These are phyloP conservation scores for Polymixis flavicincta DNA, from an alignment of 2,888 invertebrate species.

Conservation along the genomic window DNA sequence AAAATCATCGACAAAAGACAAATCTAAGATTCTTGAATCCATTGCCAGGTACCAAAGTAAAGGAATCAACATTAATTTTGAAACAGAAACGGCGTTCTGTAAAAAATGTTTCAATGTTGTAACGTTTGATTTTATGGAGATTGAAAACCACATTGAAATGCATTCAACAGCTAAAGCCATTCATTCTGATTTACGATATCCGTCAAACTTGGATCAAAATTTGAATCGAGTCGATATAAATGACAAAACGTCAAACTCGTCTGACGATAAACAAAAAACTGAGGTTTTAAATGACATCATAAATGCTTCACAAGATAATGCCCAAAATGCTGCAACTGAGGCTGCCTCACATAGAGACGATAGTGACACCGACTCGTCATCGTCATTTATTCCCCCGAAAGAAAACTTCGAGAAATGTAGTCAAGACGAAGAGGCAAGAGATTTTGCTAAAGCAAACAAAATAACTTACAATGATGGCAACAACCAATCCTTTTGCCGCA, in stretches of 20 bases:
- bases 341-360: background rate
- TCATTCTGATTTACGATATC: constrained; percentile 44
- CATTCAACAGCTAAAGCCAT: constrained; percentile 28
- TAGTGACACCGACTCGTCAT: background rate
- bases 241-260: constrained; percentile 29
- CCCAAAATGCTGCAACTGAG: background rate
- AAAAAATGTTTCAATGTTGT: constrained; percentile 62
- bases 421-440: background rate
- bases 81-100: constrained; percentile 64
- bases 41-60: constrained; percentile 59
- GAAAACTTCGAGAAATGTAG: background rate
- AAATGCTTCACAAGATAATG: background rate
- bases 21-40: constrained; percentile 61
- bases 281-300: background rate
- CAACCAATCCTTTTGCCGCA: constrained; percentile 53
- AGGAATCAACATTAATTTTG: constrained; percentile 67
- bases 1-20: constrained; percentile 34
- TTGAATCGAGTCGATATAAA: constrained; percentile 53
- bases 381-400: background rate
- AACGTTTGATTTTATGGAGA: constrained; percentile 51
- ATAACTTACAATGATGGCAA: constrained; percentile 43
- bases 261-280: background rate
- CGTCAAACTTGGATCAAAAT: constrained; percentile 35
- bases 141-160: constrained; percentile 64
- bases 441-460: constrained; percentile 45